phyloP scores from a whole-genome alignment of 1,140 invertebrate genomes.

The Drosophila virilis region DNA sequence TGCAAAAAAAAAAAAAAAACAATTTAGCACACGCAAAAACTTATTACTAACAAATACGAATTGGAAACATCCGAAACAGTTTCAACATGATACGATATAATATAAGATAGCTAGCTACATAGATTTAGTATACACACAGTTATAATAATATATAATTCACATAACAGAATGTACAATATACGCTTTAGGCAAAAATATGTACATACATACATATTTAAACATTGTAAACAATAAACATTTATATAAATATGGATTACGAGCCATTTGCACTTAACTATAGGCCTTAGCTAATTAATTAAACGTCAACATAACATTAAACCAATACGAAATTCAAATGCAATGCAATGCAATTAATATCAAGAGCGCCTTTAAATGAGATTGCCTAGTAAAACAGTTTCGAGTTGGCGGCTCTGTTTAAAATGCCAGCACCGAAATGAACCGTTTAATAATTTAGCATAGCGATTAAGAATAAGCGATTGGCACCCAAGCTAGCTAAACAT shows the following conservation, averaged over 20 bases:
- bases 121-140: constrained; percentile 45
- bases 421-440: constrained; percentile 49
- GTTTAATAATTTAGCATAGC: constrained; percentile 44
- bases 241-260: constrained; percentile 52
- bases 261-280: constrained; percentile 53
- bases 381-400: constrained; percentile 42
- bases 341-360: constrained; percentile 47
- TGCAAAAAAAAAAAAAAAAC: constrained; percentile 11
- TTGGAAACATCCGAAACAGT: constrained; percentile 62
- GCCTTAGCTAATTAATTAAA: constrained; percentile 58
- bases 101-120: constrained; percentile 61
- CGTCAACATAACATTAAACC: constrained; percentile 54
- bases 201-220: constrained; percentile 52
- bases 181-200: constrained; percentile 52
- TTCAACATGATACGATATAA: constrained; percentile 47
- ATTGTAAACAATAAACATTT: constrained; percentile 61
- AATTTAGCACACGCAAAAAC: constrained; percentile 38
- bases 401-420: constrained; percentile 15
- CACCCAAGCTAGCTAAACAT: constrained; percentile 35
- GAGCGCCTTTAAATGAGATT: constrained; percentile 59
- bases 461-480: constrained; percentile 42
- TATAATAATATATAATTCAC: constrained; percentile 73
- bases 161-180: constrained; percentile 66
- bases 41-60: constrained; percentile 36
- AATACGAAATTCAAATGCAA: constrained; percentile 42